Evolutionary conservation across 2,888 invertebrate species (phyloP).

Genomic region (Epinotia brunnichana): DNA sequence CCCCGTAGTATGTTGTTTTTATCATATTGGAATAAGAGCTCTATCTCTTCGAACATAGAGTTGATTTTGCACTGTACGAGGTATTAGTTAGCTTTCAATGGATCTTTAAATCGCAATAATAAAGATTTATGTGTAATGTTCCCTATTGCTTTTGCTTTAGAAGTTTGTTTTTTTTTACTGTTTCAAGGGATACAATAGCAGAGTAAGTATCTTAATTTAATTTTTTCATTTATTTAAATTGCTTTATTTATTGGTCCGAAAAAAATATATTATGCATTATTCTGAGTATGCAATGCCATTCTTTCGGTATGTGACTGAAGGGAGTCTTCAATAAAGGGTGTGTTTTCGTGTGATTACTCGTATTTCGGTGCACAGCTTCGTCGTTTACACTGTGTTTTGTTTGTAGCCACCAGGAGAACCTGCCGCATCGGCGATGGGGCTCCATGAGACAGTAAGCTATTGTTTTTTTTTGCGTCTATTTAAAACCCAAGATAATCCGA

Average conservation of each 20-base stretch:
- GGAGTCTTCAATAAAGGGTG: neutral
- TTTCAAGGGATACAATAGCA: too few species aligned
- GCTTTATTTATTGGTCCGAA: too few species aligned
- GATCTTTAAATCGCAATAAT: constrained; percentile 83
- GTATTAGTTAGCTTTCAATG: constrained; percentile 71
- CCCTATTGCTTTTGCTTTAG: too few species aligned
- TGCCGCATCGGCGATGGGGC: constrained; percentile 82
- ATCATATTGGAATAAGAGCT: constrained; percentile 53
- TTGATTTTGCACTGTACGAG: constrained; percentile 51
- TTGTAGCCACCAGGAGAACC: constrained; percentile 81
- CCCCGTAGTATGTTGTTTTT: constrained; percentile 50
- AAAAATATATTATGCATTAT: too few species aligned
- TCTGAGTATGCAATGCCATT: too few species aligned
- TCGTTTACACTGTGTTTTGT: constrained; percentile 68
- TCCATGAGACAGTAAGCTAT: constrained; percentile 83
- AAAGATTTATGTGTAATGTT: constrained; percentile 81
- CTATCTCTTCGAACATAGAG: constrained; percentile 48
- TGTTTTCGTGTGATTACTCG: constrained; percentile 46
- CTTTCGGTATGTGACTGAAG: neutral
- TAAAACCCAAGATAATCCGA: too few species aligned
- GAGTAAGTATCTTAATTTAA: too few species aligned
- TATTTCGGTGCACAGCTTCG: constrained; percentile 59
- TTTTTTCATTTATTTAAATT: too few species aligned
- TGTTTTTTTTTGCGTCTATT: constrained; percentile 52
- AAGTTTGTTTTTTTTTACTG: too few species aligned